Conservation (phyloP, 1,140 invertebrate species). For the Scaptomyza hsui region DNA sequence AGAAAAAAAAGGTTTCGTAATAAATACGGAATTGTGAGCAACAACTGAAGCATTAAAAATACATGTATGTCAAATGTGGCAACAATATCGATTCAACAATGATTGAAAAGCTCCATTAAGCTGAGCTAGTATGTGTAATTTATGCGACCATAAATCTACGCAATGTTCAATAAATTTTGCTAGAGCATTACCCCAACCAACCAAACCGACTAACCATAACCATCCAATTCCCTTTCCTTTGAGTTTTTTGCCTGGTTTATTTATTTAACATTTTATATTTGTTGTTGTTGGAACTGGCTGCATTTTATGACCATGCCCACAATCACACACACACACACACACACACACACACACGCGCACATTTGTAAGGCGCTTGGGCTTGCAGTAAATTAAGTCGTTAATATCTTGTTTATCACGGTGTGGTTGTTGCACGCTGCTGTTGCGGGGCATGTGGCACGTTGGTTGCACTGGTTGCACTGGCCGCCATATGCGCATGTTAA, state of each 20-base stretch:
- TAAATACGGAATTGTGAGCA: slow-evolving; percentile 4
- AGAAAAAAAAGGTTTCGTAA: not conserved
- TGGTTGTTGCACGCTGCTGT: slow-evolving; percentile 22
- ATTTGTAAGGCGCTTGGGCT: slow-evolving; percentile 39
- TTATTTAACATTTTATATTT: slow-evolving; percentile 80
- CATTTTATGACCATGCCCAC: slow-evolving; percentile 64
- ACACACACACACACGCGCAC: no score
- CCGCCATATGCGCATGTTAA: slow-evolving; percentile 64
- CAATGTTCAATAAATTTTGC: slow-evolving; percentile 18
- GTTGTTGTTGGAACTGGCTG: slow-evolving; percentile 65
- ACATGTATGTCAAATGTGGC: slow-evolving; percentile 21
- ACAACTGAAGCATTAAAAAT: slow-evolving; percentile 9
- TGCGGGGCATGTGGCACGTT: slow-evolving; percentile 26
- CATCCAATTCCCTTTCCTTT: slow-evolving; percentile 12
- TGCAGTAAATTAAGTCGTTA: slow-evolving; percentile 82
- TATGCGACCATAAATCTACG: slow-evolving; percentile 23
- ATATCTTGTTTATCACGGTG: slow-evolving; percentile 78
- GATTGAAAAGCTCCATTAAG: slow-evolving; percentile 21
- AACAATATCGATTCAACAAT: slow-evolving; percentile 14
- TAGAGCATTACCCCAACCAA: slow-evolving; percentile 22
- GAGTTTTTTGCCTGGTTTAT: slow-evolving; percentile 53
- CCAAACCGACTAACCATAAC: slow-evolving; percentile 1
- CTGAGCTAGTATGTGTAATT: slow-evolving; percentile 17
- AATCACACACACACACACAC: slow-evolving; percentile 41
- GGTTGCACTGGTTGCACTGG: not conserved